Conservation (phyloP, 92 coral and sea anemone species). For the Desmophyllum pertusum region DNA sequence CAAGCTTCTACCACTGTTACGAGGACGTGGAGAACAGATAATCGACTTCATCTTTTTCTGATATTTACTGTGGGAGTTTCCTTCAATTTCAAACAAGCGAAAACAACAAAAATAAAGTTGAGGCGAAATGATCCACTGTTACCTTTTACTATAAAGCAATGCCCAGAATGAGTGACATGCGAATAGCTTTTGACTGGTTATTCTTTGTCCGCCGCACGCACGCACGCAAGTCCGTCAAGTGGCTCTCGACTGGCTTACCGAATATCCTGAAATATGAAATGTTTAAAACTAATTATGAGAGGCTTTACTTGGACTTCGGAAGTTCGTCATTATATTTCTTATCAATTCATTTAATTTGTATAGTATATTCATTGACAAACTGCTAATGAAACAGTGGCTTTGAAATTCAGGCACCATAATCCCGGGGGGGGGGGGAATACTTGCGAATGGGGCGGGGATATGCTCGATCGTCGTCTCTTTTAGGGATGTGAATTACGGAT, state of each 20-base stretch:
- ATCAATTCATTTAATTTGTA: neutral
- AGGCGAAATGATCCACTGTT: neutral
- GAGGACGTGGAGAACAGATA: neutral
- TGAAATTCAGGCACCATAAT: no score
- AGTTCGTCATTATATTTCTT: neutral
- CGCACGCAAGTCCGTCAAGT: neutral
- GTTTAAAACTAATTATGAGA: neutral
- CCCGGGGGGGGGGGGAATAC: no score
- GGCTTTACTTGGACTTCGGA: neutral
- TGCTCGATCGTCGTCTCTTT: no score
- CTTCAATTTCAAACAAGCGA: neutral
- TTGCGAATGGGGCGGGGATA: no score
- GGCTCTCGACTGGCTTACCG: constrained; percentile 2
- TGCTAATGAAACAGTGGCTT: neutral
- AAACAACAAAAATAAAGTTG: neutral
- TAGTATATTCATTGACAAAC: neutral
- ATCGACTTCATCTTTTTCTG: neutral
- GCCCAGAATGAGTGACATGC: neutral
- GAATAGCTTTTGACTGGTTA: neutral
- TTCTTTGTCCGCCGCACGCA: neutral
- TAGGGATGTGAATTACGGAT: no score
- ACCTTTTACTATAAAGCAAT: neutral
- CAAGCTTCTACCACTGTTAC: no score
- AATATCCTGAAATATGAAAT: neutral
- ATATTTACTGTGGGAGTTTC: neutral